Base-by-base conservation (phyloP, 2,113 vertebrate species). In the Lophotis ruficrista region DNA sequence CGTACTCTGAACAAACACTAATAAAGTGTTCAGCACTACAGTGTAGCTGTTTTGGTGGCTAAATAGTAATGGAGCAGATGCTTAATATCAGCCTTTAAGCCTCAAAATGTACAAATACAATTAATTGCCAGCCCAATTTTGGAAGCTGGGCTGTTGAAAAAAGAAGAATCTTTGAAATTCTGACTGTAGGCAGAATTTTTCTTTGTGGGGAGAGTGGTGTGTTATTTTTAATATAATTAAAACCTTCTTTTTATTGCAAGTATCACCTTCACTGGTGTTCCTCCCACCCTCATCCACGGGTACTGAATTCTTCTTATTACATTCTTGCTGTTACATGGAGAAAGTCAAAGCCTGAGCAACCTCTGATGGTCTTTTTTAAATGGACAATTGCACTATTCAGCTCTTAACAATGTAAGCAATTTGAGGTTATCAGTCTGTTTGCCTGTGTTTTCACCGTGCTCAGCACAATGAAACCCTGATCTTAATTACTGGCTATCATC, bases 41-140 rank as follows among this genome's bases (percentile, higher is more conserved):
- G 89, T 58, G 91, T 82, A 91, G 92, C 66, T 91, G 92, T 84
- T 95, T 92, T 87, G 83, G 92, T 96, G 84, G 87, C 94, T 87
- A 82, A 92, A 91, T 0, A 91, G 89, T 94, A 95, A 96, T 51
- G 86, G 88, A 94, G 86, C 96, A 96, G 93, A 96, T 96, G 96
- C 94, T 96, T 94, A 96, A 96, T 94, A 96, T 87, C 94, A 97
- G 96, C 95, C 93, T 95, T 94, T 85, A 95, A 95, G 96, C 91
- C 66, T 95, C 95, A 84, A 89, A 94, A 95, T 45, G 73, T 87
- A 91, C 82, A 96, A 94, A 95, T 95, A 85, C 75, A 91, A 96
- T 91, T 93, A 87, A 96, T 80, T 94, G 92, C 84, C 77, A 89
- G 73, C 50, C 91, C 83, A 73, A 2, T 85, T 91, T 92, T 72